Evolutionary conservation across 2,888 invertebrate genomes (phyloP), one percentile per base, ranked within the genome.

Genomic region (Tenthredo notha): DNA sequence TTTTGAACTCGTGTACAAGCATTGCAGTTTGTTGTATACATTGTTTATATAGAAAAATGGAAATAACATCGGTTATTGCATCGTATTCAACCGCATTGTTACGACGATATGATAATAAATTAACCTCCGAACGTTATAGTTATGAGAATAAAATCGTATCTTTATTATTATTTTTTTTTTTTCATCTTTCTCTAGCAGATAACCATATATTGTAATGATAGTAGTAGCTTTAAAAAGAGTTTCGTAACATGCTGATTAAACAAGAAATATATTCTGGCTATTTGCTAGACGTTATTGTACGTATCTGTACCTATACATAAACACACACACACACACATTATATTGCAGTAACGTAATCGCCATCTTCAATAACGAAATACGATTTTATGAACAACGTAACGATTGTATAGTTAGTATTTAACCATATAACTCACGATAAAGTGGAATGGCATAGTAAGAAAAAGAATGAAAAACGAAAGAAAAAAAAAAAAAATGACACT

Each of bases 171-270:
- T 12, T 50, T 50, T 18, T 54, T 54, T 18, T n/a, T 54, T n/a
- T 54, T 54, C n/a, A 1, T 54, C 33, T 70, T 61, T 43, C 43
- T 43, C 43, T 25, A 43, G 21, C 40, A 74, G 72, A 74, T 74
- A 74, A 74, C 40, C 18, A 21, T 43, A 74, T 74, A 74, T 74
- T 74, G 43, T 74, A 43, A 74, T 74, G 40, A n/a, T 43, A 43
- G 21, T 43, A 43, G 21, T 40, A 74, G 21, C 43, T 43, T 6
- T 67, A 21, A 21, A 40, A 21, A 9, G 43, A 74, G 40, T 74
- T 43, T 74, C 72, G 43, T 74, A 74, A 74, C n/a, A 43, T 15
- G 72, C 43, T 74, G 72, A 74, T 74, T 74, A 43, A 74, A 74
- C 21, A 74, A 43, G 72, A 74, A 74, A 21, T 43, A 74, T 43